Percentiles rank a stretch among this genome's conserved stretches.
phyloP scores from a whole-genome alignment of 2,113 vertebrate species.

The Cettia cetti region DNA sequence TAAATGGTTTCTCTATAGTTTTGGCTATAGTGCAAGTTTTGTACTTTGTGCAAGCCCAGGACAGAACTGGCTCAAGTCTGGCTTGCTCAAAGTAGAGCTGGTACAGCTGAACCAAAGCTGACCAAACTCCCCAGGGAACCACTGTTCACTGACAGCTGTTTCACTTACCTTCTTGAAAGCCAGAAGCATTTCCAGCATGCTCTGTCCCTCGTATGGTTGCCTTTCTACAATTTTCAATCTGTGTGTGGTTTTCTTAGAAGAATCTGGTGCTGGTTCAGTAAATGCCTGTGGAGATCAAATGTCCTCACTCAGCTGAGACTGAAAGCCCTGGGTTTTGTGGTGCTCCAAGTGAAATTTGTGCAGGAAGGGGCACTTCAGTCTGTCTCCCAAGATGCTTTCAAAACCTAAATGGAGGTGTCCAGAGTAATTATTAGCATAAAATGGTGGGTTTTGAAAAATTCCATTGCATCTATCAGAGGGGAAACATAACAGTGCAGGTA shows the following conservation, averaged over 20 bases:
- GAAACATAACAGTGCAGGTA: not conserved
- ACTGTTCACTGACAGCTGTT: not conserved
- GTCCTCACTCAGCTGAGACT: not conserved
- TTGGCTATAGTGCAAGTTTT: not conserved
- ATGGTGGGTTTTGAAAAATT: not conserved
- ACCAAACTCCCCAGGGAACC: rapidly evolving
- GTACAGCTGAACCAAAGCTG: not conserved
- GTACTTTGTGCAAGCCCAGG: not conserved
- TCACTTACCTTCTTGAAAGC: not conserved
- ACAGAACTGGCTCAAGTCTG: not conserved
- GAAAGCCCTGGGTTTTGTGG: not conserved
- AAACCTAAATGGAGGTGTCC: not conserved
- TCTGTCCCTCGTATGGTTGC: not conserved
- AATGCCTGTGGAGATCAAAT: not conserved
- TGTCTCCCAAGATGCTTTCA: not conserved
- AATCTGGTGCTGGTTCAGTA: not conserved
- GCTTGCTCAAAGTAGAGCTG: not conserved
- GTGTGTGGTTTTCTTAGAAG: not conserved
- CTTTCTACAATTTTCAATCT: not conserved
- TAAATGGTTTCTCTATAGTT: not conserved
- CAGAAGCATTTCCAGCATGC: not conserved
- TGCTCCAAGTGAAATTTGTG: not conserved
- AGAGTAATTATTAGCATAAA: not conserved
- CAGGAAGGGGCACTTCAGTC: not conserved
- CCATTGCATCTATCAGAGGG: not conserved